phyloP scores from a whole-genome alignment of 2,888 invertebrate genomes.

The Tribolium freemani region DNA sequence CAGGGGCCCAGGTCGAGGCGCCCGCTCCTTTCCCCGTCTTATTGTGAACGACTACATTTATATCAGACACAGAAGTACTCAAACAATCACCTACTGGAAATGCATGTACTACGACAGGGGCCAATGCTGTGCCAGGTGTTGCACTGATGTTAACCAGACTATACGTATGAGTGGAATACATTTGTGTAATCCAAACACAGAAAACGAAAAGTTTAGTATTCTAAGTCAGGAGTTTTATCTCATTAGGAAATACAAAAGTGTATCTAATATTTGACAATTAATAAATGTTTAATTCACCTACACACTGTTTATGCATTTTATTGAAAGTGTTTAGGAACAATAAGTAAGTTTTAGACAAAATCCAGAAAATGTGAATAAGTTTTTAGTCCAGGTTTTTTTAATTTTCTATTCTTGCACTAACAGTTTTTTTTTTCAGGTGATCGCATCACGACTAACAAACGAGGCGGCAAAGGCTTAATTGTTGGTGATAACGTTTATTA shows the following conservation, averaged over 20 bases:
- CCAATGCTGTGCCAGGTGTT: slow-evolving; percentile 62
- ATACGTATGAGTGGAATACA: slow-evolving; percentile 56
- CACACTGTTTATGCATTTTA: no score
- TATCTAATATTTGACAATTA: no score
- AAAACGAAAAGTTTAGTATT: slow-evolving; percentile 41
- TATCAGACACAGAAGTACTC: slow-evolving; percentile 63
- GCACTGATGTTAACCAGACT: slow-evolving; percentile 54
- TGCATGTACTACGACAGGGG: slow-evolving; percentile 63
- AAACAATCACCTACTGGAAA: slow-evolving; percentile 65
- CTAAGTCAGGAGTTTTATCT: slow-evolving; percentile 52
- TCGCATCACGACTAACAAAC: no score
- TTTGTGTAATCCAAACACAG: slow-evolving; percentile 50
- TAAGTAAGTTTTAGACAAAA: no score
- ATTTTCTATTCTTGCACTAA: no score
- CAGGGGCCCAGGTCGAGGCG: slow-evolving; percentile 50
- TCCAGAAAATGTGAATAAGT: no score
- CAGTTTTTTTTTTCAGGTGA: no score
- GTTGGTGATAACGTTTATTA: slow-evolving; percentile 42
- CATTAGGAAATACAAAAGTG: neutral
- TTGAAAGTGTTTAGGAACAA: no score
- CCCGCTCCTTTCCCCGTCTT: slow-evolving; percentile 55
- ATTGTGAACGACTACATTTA: slow-evolving; percentile 61
- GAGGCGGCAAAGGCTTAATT: no score
- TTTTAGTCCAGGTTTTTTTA: no score
- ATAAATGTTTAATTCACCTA: no score